These are phyloP conservation scores for Mus musculus DNA, from an alignment of 2,113 vertebrate genomes.

Conservation along the genomic window DNA sequence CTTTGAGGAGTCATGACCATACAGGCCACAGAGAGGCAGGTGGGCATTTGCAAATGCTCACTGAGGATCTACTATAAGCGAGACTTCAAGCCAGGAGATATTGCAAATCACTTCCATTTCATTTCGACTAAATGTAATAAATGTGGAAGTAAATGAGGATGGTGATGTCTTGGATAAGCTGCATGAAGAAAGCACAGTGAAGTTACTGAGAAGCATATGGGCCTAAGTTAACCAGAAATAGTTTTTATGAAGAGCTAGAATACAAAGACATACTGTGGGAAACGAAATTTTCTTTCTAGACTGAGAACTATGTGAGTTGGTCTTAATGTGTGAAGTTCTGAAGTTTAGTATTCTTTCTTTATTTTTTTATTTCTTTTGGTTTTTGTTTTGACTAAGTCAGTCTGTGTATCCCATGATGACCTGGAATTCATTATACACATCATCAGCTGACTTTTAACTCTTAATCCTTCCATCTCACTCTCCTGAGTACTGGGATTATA, in stretches of 20 bases:
- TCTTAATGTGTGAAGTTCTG: neutral
- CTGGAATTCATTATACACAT: neutral
- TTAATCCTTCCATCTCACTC: neutral
- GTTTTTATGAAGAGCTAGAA: conserved; percentile 13
- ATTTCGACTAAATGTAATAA: neutral
- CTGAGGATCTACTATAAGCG: neutral
- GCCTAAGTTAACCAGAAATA: neutral
- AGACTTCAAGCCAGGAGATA: neutral
- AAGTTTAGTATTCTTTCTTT: neutral
- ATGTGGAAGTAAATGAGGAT: neutral
- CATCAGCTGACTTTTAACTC: neutral
- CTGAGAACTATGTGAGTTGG: neutral
- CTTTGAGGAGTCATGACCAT: neutral
- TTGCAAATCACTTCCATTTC: neutral
- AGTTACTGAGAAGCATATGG: neutral
- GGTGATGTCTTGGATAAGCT: neutral
- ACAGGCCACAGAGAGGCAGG: neutral
- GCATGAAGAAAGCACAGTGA: neutral
- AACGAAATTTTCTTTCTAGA: neutral
- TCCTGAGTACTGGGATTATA: neutral
- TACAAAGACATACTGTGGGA: neutral
- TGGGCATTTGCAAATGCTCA: neutral
- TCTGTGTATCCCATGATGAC: neutral
- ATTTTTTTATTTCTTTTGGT: too few relatives aligned
- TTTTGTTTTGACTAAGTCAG: too few relatives aligned